Base-by-base conservation (phyloP, 1,140 invertebrate genomes). In the Ceratoteleas bidentatus region DNA sequence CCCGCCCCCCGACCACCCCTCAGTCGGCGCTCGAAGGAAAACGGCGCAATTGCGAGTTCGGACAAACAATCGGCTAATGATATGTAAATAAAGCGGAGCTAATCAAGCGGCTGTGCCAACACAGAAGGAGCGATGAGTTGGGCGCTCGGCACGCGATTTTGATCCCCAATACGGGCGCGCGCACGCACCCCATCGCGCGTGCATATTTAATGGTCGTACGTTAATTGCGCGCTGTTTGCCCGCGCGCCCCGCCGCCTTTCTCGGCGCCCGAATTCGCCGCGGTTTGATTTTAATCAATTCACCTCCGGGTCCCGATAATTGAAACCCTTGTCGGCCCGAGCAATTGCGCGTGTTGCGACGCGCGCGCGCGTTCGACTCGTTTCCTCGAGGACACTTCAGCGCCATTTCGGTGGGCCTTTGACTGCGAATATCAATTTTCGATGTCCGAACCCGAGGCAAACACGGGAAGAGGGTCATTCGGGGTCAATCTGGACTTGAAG, bases 61-160 rank as follows among this genome's bases (percentile, higher is more conserved):
- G 84, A 86, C 87, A 91, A 90, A 91, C 90, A 90, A 88, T 90
- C 85, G 88, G 83, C 90, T 91, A 90, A 91, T 91, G 89, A 91
- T 90, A 90, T 90, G 90, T 89, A 90, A 90, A 90, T 90, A 91
- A 90, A 87, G 84, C 84, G 73, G 83, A 89, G 88, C 88, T 91
- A 91, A 91, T 91, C 88, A 91, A 91, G 89, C 90, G 88, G 85
- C 88, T 91, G 89, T 88, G 86, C 88, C 84, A 90, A 91, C 89
- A 90, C 87, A 88, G 77, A 75, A 86, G 84, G 87, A 90, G 89
- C 89, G 90, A 89, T 88, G 85, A 87, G 85, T 74, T 81, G 76
- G 50, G 62, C 65, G 56, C 16, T 13, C 24, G 24, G 76, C 81
- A 81, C 72, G 78, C 79, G 86, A 85, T 83, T 89, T 89, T 87